phyloP scores from a whole-genome alignment of 2,888 invertebrate species.

The Eupithecia exiguata region DNA sequence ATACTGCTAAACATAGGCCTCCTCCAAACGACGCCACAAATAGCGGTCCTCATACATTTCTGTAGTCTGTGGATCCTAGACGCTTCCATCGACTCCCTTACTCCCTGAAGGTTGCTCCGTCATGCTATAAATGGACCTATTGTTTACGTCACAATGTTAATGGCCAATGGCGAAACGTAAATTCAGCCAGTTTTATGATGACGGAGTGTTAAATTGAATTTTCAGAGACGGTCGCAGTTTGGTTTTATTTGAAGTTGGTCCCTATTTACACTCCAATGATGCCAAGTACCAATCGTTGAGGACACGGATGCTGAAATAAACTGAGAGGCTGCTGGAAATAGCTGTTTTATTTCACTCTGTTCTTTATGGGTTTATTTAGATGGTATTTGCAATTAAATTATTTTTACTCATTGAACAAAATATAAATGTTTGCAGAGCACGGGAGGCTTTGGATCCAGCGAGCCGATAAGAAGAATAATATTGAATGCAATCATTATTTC shows the following conservation, averaged over 20 bases:
- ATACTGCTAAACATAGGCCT: neutral
- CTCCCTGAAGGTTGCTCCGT: neutral
- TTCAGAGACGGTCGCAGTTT: conserved; percentile 14
- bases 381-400: neutral
- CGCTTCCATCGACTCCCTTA: neutral
- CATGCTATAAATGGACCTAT: conserved; percentile 14
- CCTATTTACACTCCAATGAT: conserved; percentile 13
- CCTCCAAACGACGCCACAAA: neutral
- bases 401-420: neutral
- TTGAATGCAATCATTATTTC: no score
- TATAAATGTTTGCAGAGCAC: neutral
- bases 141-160: conserved; percentile 33
- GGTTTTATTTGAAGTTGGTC: conserved; percentile 11
- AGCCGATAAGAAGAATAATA: neutral
- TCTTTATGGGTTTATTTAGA: neutral
- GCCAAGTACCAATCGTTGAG: neutral
- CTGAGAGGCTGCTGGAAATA: neutral
- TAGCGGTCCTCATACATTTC: no score
- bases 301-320: neutral
- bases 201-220: conserved; percentile 40
- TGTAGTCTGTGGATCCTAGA: no score
- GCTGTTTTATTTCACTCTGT: neutral
- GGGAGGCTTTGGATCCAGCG: neutral
- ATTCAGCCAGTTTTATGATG: conserved; percentile 38
- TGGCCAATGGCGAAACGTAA: conserved; percentile 36